phyloP scores from a whole-genome alignment of 2,797 vertebrate genomes.

The Scomberomorus guttatus region DNA sequence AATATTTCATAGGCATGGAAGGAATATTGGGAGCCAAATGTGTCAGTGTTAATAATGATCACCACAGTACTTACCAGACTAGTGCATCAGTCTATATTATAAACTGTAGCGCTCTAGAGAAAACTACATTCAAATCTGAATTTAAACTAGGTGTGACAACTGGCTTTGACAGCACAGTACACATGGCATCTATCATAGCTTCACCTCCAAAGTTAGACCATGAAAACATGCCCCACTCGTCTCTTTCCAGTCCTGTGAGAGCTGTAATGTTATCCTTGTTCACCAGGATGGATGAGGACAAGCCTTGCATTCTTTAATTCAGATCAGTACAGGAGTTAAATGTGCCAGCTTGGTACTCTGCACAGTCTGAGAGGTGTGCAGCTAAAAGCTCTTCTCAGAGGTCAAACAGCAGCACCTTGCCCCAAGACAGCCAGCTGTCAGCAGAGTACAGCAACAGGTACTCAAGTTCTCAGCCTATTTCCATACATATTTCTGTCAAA shows the following conservation, averaged over 20 bases:
- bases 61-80: background rate
- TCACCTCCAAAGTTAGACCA: constrained; percentile 15
- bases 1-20: background rate
- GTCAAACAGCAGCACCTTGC: constrained; percentile 18
- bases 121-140: background rate
- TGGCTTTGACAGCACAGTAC: constrained; percentile 19
- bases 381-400: constrained; percentile 3
- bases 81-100: background rate
- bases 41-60: background rate
- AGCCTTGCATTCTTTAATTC: constrained; percentile 4
- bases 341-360: constrained; percentile 1
- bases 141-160: background rate
- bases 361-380: constrained; percentile 1
- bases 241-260: constrained; percentile 10
- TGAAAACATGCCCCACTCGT: background rate
- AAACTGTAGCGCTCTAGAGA: background rate
- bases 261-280: constrained; percentile 16
- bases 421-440: constrained; percentile 26
- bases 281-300: constrained; percentile 12
- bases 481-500: constrained; percentile 1
- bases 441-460: constrained; percentile 19
- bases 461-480: background rate
- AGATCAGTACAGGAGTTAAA: background rate
- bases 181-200: constrained; percentile 5
- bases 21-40: background rate